Percentiles rank a stretch among this genome's conserved stretches.
Evolutionary conservation across 2,888 invertebrate genomes (phyloP).

Genomic region (Hirtodrosophila alboralis): DNA sequence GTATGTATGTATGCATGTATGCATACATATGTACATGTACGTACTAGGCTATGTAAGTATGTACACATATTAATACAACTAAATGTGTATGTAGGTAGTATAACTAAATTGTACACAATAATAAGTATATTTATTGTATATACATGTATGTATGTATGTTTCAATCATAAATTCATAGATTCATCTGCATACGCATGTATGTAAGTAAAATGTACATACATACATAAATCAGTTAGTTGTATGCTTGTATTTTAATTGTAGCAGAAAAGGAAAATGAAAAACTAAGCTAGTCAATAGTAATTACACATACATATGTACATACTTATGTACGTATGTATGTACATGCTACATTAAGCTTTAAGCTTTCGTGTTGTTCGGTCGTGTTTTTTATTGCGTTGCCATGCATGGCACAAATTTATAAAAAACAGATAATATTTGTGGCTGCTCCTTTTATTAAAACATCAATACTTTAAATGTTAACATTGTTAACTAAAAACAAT

Average conservation of each 20-base stretch:
- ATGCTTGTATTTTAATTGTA: conserved; percentile 17
- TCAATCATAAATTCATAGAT: no score
- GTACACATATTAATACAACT: no score
- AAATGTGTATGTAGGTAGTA: no score
- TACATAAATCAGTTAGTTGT: not conserved
- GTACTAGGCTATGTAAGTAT: no score
- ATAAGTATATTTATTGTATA: no score
- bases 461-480: not conserved
- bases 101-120: no score
- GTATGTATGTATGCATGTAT: no score
- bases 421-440: conserved; percentile 1
- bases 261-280: conserved; percentile 30
- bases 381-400: conserved; percentile 41
- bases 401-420: conserved; percentile 7
- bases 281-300: conserved; percentile 24
- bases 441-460: conserved; percentile 6
- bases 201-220: no score
- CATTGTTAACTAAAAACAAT: not conserved
- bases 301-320: conserved; percentile 12
- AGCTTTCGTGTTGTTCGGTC: conserved; percentile 60
- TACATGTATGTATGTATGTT: not conserved
- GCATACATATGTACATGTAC: no score
- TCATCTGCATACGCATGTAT: no score
- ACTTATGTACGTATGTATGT: not conserved
- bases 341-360: conserved; percentile 63